phyloP scores from a whole-genome alignment of 2,888 invertebrate genomes.

The Eustalomyia histrio region DNA sequence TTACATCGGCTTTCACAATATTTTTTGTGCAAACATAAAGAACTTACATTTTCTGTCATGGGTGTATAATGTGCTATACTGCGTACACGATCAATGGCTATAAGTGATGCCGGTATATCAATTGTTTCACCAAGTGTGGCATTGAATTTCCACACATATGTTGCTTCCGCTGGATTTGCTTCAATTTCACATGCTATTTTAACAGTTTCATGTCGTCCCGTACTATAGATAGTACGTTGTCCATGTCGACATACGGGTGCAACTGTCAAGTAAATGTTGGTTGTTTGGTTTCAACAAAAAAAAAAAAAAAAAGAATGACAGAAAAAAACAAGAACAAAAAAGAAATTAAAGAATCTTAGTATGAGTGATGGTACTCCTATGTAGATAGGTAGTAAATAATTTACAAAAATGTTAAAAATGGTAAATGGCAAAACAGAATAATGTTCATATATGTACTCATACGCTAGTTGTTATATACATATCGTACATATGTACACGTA shows the following conservation, averaged over 20 bases:
- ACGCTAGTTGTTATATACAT: too few relatives aligned
- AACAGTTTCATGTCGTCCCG: constrained; percentile 86
- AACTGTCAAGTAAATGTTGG: constrained; percentile 80
- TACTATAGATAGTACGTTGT: constrained; percentile 85
- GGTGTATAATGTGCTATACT: constrained; percentile 86
- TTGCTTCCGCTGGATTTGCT: constrained; percentile 86
- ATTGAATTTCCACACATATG: constrained; percentile 89
- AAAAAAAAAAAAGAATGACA: constrained; percentile 16
- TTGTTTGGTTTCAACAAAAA: constrained; percentile 44
- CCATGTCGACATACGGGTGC: constrained; percentile 86
- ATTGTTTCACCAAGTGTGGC: constrained; percentile 84
- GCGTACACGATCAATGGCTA: constrained; percentile 83
- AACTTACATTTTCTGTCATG: constrained; percentile 82
- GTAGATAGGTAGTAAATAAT: not conserved
- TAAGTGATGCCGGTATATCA: constrained; percentile 84
- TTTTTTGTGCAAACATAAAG: not conserved
- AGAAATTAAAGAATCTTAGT: not conserved
- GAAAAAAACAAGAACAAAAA: constrained; percentile 22
- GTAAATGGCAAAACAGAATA: not conserved
- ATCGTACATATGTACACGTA: too few relatives aligned
- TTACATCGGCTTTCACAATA: not conserved
- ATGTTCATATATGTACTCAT: not conserved
- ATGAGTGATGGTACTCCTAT: not conserved
- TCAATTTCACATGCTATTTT: constrained; percentile 87
- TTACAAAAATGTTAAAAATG: not conserved